Conservation (phyloP, 2,113 vertebrate species). For the Atherinomorus stipes region DNA sequence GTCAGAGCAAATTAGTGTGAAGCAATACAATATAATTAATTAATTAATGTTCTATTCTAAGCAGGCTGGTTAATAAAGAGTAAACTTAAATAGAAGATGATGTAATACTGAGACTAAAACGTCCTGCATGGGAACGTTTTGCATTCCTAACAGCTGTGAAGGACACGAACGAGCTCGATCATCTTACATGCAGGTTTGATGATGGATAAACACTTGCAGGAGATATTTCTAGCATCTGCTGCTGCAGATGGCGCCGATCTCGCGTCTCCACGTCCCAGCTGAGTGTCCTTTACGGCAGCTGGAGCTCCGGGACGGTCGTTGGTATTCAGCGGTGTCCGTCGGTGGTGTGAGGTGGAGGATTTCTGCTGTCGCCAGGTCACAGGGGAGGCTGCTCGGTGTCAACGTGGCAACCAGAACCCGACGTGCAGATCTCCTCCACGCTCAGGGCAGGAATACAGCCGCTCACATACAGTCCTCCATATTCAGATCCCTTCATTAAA, state of each 20-base stretch:
- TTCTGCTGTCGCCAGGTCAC: constrained; percentile 8
- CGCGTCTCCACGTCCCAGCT: background rate
- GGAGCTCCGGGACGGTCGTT: constrained; percentile 30
- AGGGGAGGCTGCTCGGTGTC: constrained; percentile 3
- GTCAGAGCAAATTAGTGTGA: too few species aligned
- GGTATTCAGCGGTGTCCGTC: constrained; percentile 38
- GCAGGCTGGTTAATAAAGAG: too few species aligned
- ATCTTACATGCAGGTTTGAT: background rate
- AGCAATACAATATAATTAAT: too few species aligned
- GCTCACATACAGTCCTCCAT: too few species aligned
- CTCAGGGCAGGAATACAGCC: too few species aligned
- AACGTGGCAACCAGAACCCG: background rate
- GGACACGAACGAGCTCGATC: too few species aligned
- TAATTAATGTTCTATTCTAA: too few species aligned
- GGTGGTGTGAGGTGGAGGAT: background rate
- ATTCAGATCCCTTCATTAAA: too few species aligned
- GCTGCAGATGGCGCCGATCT: constrained; percentile 1
- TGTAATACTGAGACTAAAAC: too few species aligned
- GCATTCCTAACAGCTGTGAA: too few species aligned
- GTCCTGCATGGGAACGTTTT: too few species aligned
- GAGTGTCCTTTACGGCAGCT: constrained; percentile 24
- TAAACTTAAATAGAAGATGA: too few species aligned
- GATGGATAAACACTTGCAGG: constrained; percentile 3
- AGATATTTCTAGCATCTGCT: constrained; percentile 18
- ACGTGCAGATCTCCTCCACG: background rate